A percentile compares a stretch with the other conserved stretches of the same genome.
phyloP scores from a whole-genome alignment of 2,113 vertebrate species.

The Heteronetta atricapilla region DNA sequence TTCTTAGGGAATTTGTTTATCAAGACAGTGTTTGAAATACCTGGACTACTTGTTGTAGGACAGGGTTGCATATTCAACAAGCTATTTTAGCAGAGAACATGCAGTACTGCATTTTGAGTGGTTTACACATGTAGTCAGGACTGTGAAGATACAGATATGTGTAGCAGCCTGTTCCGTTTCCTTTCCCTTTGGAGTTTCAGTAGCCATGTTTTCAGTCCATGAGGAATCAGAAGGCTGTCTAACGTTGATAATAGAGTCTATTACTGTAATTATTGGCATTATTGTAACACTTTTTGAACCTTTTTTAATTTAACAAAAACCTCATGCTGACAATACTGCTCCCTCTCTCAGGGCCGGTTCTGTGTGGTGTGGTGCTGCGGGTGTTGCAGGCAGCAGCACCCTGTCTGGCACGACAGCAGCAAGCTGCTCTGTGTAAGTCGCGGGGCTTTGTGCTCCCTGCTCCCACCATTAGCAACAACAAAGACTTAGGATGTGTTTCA shows the following conservation, averaged over 20 bases:
- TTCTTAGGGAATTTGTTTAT: neutral
- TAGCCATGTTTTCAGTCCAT: rapidly evolving
- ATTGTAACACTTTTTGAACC: neutral
- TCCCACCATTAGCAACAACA: rapidly evolving
- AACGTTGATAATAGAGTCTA: neutral
- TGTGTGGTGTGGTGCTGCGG: rapidly evolving
- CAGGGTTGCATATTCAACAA: neutral
- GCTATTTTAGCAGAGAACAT: neutral
- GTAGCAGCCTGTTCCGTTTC: neutral
- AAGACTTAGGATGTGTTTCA: rapidly evolving
- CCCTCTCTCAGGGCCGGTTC: neutral
- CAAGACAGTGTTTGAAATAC: neutral
- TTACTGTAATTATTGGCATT: neutral
- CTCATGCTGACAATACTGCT: neutral
- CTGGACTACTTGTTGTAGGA: neutral
- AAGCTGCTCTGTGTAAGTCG: rapidly evolving
- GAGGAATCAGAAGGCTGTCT: neutral
- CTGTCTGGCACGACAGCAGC: neutral
- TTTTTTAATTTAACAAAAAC: neutral
- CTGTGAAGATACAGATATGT: neutral
- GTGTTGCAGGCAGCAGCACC: too few relatives aligned
- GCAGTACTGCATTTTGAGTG: neutral
- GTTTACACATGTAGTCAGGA: neutral
- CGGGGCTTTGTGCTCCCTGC: rapidly evolving
- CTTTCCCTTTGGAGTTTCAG: neutral